Conservation (phyloP, 2,888 invertebrate species). For the Isoperla grammatica region DNA sequence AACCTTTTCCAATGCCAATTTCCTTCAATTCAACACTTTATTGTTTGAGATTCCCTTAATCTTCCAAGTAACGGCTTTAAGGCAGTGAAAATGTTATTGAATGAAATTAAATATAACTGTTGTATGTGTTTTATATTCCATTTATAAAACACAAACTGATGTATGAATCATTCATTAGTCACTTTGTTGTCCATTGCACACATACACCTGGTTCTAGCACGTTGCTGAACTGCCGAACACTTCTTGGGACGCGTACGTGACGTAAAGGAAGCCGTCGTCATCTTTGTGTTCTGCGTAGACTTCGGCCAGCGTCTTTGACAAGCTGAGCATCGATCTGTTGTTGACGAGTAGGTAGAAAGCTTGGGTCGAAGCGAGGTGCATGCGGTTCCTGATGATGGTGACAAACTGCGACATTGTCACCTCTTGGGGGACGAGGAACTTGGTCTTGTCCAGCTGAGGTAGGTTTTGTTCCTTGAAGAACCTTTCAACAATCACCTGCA, state of each 20-base stretch:
- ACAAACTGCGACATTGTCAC: conserved; percentile 84
- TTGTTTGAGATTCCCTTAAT: too few relatives aligned
- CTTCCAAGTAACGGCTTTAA: too few relatives aligned
- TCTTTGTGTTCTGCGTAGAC: conserved; percentile 70
- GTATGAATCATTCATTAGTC: too few relatives aligned
- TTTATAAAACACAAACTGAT: not conserved
- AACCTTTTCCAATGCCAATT: too few relatives aligned
- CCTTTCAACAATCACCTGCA: conserved; percentile 75
- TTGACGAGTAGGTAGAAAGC: conserved; percentile 78
- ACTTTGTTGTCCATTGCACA: not conserved
- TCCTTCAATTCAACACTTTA: too few relatives aligned
- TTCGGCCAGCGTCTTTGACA: conserved; percentile 75
- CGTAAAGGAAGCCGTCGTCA: conserved; percentile 80
- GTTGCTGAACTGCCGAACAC: conserved; percentile 62
- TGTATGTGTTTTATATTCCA: too few relatives aligned
- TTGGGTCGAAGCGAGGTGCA: conserved; percentile 58
- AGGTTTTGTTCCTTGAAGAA: conserved; percentile 71
- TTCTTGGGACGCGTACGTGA: conserved; percentile 87
- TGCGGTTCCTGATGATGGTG: conserved; percentile 67
- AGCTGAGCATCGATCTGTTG: conserved; percentile 73
- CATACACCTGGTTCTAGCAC: not conserved
- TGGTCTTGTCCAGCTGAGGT: conserved; percentile 74
- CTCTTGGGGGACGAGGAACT: conserved; percentile 85
- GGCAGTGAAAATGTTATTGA: too few relatives aligned
- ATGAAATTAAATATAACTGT: too few relatives aligned